Conservation (phyloP, 1,140 invertebrate genomes). For the Drosophila kurseongensis region DNA sequence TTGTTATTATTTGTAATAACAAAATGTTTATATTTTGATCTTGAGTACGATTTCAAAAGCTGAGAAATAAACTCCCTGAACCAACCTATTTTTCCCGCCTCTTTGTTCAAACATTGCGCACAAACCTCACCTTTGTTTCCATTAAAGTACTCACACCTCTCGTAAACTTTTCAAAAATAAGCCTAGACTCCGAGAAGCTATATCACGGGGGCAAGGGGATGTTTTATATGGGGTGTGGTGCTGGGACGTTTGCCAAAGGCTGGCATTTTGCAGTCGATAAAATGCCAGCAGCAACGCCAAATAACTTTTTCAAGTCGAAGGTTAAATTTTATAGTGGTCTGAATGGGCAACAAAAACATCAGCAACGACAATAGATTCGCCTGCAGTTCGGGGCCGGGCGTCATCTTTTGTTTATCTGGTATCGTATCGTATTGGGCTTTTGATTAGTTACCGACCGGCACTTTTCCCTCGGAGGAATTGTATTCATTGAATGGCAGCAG, state of each 20-base stretch:
- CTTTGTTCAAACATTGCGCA: neutral
- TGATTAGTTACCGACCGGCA: constrained; percentile 52
- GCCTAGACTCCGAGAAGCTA: constrained; percentile 17
- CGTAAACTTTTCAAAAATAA: constrained; percentile 24
- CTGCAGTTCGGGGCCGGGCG: constrained; percentile 13
- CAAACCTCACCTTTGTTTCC: constrained; percentile 9
- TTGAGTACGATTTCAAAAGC: neutral
- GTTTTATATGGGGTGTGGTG: neutral
- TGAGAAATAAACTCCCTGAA: neutral
- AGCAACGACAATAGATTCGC: constrained; percentile 2
- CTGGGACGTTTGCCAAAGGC: constrained; percentile 24
- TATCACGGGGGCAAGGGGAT: neutral
- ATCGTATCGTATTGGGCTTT: constrained; percentile 38
- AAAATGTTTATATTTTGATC: too few species aligned
- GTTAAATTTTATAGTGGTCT: constrained; percentile 71
- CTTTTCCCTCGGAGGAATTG: constrained; percentile 12
- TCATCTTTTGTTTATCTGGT: constrained; percentile 66
- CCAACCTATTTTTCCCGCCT: neutral
- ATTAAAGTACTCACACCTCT: constrained; percentile 28
- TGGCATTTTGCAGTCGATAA: constrained; percentile 68
- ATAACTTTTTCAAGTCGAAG: constrained; percentile 77
- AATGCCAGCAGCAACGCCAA: constrained; percentile 56
- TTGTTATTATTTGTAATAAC: too few species aligned
- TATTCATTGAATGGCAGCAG: constrained; percentile 44
- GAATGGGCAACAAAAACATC: constrained; percentile 32